Conservation (phyloP, 2,888 invertebrate species). For the Chaetogeoica ovagalla region DNA sequence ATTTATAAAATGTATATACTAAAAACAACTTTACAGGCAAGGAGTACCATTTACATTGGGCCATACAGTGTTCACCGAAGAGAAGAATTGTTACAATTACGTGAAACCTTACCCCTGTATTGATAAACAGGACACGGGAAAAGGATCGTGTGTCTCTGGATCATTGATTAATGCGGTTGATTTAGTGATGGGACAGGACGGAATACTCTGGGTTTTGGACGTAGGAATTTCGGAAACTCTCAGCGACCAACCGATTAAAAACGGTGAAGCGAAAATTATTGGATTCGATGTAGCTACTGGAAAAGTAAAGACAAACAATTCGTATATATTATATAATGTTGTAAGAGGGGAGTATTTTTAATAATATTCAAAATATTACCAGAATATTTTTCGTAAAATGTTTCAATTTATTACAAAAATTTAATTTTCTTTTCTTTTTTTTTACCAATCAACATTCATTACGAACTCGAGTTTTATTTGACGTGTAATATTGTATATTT, state of each 20-base stretch:
- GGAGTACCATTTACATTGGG: constrained; percentile 31
- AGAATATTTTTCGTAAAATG: too few species aligned
- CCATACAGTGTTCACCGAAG: background rate
- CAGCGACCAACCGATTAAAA: background rate
- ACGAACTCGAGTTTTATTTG: too few species aligned
- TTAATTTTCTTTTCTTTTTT: too few species aligned
- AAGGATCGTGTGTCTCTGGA: background rate
- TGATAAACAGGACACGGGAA: too few species aligned
- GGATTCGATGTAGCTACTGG: constrained; percentile 9
- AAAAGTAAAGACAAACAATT: background rate
- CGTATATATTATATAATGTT: too few species aligned
- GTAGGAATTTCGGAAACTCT: constrained; percentile 13
- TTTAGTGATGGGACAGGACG: constrained; percentile 10
- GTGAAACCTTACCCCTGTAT: constrained; percentile 1
- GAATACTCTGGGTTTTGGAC: constrained; percentile 12
- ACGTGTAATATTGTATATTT: too few species aligned
- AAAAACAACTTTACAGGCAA: background rate
- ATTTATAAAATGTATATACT: too few species aligned
- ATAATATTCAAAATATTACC: too few species aligned
- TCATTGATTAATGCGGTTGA: constrained; percentile 7
- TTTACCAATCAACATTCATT: too few species aligned
- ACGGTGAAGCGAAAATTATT: constrained; percentile 4
- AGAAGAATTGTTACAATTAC: constrained; percentile 9
- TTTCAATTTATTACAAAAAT: too few species aligned
- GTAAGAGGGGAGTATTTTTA: too few species aligned